These are phyloP conservation scores for Callyntrura sp. DNA, from an alignment of 2,888 invertebrate species.

Conservation along the genomic window DNA sequence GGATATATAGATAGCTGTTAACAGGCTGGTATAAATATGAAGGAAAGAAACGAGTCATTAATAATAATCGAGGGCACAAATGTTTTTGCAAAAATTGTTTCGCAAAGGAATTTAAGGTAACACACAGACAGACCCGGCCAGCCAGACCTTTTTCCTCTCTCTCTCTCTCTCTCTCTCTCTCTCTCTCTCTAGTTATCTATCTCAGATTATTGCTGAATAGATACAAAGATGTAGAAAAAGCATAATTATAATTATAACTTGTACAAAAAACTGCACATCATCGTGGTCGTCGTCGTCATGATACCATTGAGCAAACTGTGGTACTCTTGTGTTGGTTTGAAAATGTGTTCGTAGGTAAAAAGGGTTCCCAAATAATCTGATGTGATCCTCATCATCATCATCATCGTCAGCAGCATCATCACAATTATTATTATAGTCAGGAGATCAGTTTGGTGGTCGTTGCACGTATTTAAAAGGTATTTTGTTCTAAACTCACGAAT, in stretches of 20 bases:
- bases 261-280: conserved; percentile 62
- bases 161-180: conserved; percentile 4
- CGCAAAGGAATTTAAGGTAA: conserved; percentile 77
- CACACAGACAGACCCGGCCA: conserved; percentile 35
- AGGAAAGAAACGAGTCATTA: conserved; percentile 56
- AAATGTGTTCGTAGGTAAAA: conserved; percentile 46
- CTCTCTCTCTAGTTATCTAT: neutral
- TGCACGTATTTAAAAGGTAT: conserved; percentile 19
- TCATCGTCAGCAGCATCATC: neutral
- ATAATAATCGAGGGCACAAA: conserved; percentile 77
- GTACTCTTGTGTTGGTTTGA: conserved; percentile 63
- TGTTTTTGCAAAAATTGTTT: conserved; percentile 63
- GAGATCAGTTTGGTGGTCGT: conserved; percentile 39
- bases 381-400: conserved; percentile 11
- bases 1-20: neutral
- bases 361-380: conserved; percentile 77
- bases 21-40: neutral
- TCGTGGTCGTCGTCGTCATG: conserved; percentile 7
- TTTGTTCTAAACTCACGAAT: conserved; percentile 56
- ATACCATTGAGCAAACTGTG: conserved; percentile 22
- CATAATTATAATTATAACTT: conserved; percentile 76
- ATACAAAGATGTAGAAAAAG: conserved; percentile 52
- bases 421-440: conserved; percentile 23
- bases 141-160: conserved; percentile 71
- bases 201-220: conserved; percentile 35